These are phyloP conservation scores for Porites lutea DNA, from an alignment of 64 coral and sea anemone genomes.

Conservation along the genomic window DNA sequence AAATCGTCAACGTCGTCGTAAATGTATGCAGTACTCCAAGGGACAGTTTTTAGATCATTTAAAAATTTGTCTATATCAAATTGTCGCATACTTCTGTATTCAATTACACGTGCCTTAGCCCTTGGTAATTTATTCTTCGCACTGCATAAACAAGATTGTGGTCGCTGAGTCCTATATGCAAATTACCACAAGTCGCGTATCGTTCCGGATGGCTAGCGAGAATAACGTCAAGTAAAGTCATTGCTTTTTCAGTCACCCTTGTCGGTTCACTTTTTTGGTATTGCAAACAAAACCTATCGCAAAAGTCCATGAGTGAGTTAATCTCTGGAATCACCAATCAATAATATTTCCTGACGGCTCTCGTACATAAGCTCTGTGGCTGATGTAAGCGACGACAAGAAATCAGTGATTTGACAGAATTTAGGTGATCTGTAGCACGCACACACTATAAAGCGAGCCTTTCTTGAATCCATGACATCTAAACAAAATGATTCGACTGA, in stretches of 20 bases:
- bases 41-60: constrained; percentile 35
- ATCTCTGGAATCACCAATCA: not conserved
- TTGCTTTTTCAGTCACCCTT: constrained; percentile 10
- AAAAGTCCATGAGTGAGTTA: constrained; percentile 31
- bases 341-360: not conserved
- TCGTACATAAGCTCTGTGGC: constrained; percentile 26
- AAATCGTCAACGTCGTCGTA: constrained; percentile 59
- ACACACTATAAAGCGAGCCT: constrained; percentile 46
- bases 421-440: constrained; percentile 38
- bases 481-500: constrained; percentile 47
- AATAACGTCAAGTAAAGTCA: constrained; percentile 46
- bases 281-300: constrained; percentile 19
- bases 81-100: not conserved
- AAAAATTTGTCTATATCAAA: not conserved
- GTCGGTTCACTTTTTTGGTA: constrained; percentile 44
- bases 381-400: constrained; percentile 39
- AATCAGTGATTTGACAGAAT: constrained; percentile 37
- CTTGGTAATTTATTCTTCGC: constrained; percentile 59
- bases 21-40: constrained; percentile 52
- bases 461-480: constrained; percentile 25
- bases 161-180: constrained; percentile 64
- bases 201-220: constrained; percentile 50
- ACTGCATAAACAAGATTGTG: constrained; percentile 63
- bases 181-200: constrained; percentile 39
- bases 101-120: constrained; percentile 46